A percentile compares a stretch with the other conserved stretches of the same genome.
Evolutionary conservation across 2,113 vertebrate genomes (phyloP).

Genomic region (Caranx ignobilis): DNA sequence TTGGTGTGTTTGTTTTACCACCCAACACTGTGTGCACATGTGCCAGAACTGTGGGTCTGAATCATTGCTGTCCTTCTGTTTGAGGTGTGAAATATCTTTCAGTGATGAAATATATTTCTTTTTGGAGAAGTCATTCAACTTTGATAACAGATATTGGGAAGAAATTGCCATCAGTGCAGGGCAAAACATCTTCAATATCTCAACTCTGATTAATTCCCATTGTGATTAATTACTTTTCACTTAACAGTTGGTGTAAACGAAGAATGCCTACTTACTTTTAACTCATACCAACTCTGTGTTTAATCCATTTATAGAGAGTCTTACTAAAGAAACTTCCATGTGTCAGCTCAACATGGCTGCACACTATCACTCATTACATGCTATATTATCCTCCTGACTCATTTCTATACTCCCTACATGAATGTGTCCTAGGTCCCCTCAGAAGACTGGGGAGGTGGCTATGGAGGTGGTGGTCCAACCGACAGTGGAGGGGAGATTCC

Average conservation of each 20-base stretch:
- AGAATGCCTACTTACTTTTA: conserved; percentile 44
- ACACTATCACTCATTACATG: conserved; percentile 14
- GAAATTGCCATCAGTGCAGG: conserved; percentile 42
- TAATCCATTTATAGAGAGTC: conserved; percentile 30
- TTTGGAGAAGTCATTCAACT: conserved; percentile 32
- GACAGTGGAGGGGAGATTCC: conserved; percentile 93
- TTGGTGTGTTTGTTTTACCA: conserved; percentile 27
- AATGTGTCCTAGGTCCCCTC: conserved; percentile 89
- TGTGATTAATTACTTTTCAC: conserved; percentile 24
- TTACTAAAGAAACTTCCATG: conserved; percentile 33
- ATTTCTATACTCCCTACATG: neutral
- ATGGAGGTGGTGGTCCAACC: conserved; percentile 81
- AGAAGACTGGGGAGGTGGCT: conserved; percentile 94
- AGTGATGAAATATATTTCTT: conserved; percentile 57
- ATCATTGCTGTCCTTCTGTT: conserved; percentile 51
- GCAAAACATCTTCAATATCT: conserved; percentile 52
- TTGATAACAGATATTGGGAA: conserved; percentile 53
- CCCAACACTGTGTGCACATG: conserved; percentile 9
- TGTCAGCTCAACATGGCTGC: conserved; percentile 8
- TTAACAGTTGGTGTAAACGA: conserved; percentile 47
- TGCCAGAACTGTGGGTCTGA: conserved; percentile 36
- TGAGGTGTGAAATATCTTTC: conserved; percentile 62
- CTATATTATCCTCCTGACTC: neutral
- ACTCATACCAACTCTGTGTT: conserved; percentile 27
- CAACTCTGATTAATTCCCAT: conserved; percentile 20